Evolutionary conservation across 2,888 invertebrate species (phyloP).

Genomic region (Monopis laevigella): DNA sequence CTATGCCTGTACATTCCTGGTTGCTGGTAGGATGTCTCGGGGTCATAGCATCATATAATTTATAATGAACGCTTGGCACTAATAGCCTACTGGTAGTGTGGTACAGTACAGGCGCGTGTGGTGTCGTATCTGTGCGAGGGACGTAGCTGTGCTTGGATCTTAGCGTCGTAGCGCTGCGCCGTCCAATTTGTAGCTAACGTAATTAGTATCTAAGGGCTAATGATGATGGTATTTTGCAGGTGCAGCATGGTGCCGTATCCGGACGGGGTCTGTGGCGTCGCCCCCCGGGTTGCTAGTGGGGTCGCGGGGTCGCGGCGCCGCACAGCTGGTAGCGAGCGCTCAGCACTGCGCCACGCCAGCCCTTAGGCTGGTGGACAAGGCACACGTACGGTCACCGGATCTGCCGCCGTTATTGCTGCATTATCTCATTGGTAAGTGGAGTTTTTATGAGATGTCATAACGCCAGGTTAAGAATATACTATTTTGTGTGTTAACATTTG

Average conservation of each 20-base stretch:
- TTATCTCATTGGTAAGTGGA: conserved; percentile 38
- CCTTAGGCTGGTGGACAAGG: conserved; percentile 32
- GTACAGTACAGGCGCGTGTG: too few species aligned
- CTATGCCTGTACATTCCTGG: too few species aligned
- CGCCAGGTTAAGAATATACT: not conserved
- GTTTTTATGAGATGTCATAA: too few species aligned
- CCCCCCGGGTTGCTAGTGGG: conserved; percentile 42
- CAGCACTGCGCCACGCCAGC: conserved; percentile 38
- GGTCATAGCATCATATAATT: too few species aligned
- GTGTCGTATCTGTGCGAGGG: too few species aligned
- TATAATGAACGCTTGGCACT: too few species aligned
- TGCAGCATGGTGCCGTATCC: conserved; percentile 51
- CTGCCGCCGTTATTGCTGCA: conserved; percentile 36
- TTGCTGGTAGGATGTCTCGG: too few species aligned
- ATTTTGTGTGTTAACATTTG: not conserved
- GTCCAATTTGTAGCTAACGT: too few species aligned
- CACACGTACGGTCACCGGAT: conserved; percentile 33
- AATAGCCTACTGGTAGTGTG: too few species aligned
- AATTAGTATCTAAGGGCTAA: too few species aligned
- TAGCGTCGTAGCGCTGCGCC: too few species aligned
- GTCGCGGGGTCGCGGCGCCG: conserved; percentile 29
- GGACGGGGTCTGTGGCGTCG: conserved; percentile 25
- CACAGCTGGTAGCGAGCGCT: conserved; percentile 47
- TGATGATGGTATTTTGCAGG: conserved; percentile 28
- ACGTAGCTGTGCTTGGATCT: too few species aligned